These are phyloP conservation scores for Falco novaeseelandiae DNA, from an alignment of 2,797 vertebrate genomes.

Conservation along the genomic window DNA sequence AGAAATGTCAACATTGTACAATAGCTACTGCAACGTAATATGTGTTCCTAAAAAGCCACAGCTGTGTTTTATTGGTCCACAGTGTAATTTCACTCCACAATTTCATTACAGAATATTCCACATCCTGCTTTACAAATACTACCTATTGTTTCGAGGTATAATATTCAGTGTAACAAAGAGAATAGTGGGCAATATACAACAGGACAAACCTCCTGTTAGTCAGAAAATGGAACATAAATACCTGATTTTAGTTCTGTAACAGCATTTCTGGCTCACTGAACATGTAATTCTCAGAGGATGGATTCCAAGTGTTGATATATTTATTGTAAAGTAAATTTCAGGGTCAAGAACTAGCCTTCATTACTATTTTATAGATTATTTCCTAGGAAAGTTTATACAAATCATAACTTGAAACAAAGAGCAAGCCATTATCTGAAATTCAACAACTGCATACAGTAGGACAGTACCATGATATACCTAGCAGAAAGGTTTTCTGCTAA, in stretches of 20 bases:
- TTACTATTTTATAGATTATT: not conserved
- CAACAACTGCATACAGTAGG: not conserved
- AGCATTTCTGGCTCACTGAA: slow-evolving; percentile 11
- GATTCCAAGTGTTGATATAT: not conserved
- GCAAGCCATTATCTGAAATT: slow-evolving; percentile 17
- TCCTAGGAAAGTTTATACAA: slow-evolving; percentile 27
- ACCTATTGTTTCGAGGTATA: not conserved
- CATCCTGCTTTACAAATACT: not conserved
- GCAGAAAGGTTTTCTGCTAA: not conserved
- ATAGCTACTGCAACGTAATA: not conserved
- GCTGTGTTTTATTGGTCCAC: not conserved
- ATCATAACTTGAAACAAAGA: not conserved
- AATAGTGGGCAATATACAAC: not conserved
- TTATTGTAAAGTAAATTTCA: slow-evolving; percentile 37
- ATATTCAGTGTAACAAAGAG: not conserved
- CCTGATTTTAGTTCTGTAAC: not conserved
- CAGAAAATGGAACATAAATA: not conserved
- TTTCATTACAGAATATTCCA: not conserved
- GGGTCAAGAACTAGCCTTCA: not conserved
- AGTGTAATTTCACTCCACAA: not conserved
- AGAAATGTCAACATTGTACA: not conserved
- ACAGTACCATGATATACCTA: not conserved
- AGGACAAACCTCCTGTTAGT: not conserved
- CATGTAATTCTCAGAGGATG: not conserved
- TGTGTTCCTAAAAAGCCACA: not conserved